phyloP scores from a whole-genome alignment of 2,113 vertebrate genomes.

The Brachionichthys hirsutus region DNA sequence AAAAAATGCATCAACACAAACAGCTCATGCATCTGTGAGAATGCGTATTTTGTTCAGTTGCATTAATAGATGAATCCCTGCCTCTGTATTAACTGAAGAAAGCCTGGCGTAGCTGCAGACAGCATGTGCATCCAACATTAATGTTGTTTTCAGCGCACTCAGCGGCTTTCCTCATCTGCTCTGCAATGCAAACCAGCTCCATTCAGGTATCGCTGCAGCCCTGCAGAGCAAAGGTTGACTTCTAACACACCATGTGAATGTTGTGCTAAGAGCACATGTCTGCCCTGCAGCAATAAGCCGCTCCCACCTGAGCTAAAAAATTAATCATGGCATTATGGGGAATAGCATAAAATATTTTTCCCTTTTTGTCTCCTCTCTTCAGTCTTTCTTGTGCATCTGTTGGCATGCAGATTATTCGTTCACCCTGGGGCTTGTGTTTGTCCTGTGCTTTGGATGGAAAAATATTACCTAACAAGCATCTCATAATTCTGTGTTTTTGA shows the following conservation, averaged over 20 bases:
- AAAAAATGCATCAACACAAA: no score
- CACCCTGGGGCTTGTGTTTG: slow-evolving; percentile 3
- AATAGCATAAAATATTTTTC: background rate
- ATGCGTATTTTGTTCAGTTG: background rate
- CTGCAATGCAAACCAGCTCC: slow-evolving; percentile 9
- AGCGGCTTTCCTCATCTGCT: slow-evolving; percentile 6
- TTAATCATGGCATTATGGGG: background rate
- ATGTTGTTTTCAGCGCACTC: slow-evolving; percentile 6
- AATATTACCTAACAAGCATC: slow-evolving; percentile 1
- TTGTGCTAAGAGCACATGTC: slow-evolving; percentile 3
- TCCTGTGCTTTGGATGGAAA: background rate
- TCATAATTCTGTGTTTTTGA: background rate
- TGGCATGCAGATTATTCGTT: slow-evolving; percentile 12
- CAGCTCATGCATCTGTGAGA: background rate
- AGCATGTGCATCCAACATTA: background rate
- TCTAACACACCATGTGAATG: slow-evolving; percentile 15
- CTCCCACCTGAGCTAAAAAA: slow-evolving; percentile 13
- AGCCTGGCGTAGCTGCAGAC: slow-evolving; percentile 1
- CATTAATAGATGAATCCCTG: background rate
- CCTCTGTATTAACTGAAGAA: slow-evolving; percentile 1
- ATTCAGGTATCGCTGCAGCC: slow-evolving; percentile 4
- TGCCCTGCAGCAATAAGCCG: slow-evolving; percentile 15
- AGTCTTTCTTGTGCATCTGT: background rate
- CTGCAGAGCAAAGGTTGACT: slow-evolving; percentile 8
- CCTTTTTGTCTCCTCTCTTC: background rate